A percentile compares a stretch with the other conserved stretches of the same genome.
Conservation (phyloP, 2,797 vertebrate species). For the Gallinago solitaria region DNA sequence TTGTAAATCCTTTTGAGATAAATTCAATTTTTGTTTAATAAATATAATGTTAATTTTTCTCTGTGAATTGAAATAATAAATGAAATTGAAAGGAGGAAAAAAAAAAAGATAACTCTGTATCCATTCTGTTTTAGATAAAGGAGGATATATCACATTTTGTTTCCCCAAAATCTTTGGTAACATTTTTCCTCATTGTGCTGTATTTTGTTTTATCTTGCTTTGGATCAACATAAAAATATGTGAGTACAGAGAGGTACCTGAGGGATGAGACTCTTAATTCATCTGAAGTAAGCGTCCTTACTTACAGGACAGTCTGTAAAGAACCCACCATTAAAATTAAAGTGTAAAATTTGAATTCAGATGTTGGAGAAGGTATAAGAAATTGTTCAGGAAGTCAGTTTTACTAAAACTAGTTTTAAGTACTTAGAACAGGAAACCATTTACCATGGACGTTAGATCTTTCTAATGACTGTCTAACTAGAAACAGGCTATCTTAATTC, state of each 20-base stretch:
- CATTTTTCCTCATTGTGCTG: background rate
- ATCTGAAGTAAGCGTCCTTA: background rate
- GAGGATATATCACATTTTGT: background rate
- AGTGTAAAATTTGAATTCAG: background rate
- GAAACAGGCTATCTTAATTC: constrained; percentile 96
- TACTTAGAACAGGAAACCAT: constrained; percentile 98
- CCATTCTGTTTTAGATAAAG: background rate
- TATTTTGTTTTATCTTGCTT: background rate
- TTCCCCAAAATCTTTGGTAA: background rate
- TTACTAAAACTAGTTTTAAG: constrained; percentile 97
- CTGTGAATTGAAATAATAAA: background rate
- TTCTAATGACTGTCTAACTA: constrained; percentile 99
- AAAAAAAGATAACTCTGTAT: background rate
- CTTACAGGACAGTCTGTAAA: background rate
- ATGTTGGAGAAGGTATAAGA: constrained; percentile 25
- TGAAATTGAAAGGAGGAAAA: accelerated
- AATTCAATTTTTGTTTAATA: background rate
- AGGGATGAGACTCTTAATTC: background rate
- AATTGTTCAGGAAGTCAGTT: constrained; percentile 96
- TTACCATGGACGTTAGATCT: constrained; percentile 96
- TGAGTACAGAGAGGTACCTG: background rate
- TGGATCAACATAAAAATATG: background rate
- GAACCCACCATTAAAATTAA: constrained; percentile 61
- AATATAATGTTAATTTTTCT: background rate
- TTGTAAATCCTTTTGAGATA: background rate